Conservation (phyloP, 2,797 vertebrate genomes). For the Gouania willdenowi region DNA sequence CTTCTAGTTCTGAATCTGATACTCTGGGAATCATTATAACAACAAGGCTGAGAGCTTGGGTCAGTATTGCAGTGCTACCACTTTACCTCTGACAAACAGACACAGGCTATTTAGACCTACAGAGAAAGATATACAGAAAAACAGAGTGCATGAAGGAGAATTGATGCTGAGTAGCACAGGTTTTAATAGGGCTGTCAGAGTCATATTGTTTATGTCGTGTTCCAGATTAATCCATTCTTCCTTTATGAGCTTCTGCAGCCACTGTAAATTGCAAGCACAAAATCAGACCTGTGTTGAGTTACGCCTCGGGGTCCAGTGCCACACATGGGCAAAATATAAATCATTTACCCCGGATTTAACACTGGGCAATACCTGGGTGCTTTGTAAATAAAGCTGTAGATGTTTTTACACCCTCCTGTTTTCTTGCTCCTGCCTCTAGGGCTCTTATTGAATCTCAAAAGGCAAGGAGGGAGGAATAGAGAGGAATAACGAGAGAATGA, state of each 20-base stretch:
- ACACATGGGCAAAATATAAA: constrained; percentile 74
- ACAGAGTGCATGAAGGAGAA: constrained; percentile 49
- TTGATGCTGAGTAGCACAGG: constrained; percentile 74
- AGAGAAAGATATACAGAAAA: constrained; percentile 31
- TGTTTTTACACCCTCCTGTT: constrained; percentile 72
- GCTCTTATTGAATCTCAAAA: constrained; percentile 76
- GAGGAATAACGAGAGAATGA: constrained; percentile 69
- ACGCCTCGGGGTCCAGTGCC: constrained; percentile 74
- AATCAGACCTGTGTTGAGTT: constrained; percentile 70
- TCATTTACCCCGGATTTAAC: constrained; percentile 75
- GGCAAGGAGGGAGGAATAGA: constrained; percentile 49
- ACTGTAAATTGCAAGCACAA: constrained; percentile 73
- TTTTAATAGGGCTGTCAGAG: constrained; percentile 79
- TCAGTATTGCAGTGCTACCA: constrained; percentile 48
- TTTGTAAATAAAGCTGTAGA: constrained; percentile 79
- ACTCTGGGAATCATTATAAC: constrained; percentile 74
- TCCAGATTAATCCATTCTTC: constrained; percentile 80
- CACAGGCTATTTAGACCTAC: neutral
- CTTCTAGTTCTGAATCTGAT: constrained; percentile 55
- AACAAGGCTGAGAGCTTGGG: constrained; percentile 48
- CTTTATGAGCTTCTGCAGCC: constrained; percentile 78
- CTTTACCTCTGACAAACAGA: constrained; percentile 35
- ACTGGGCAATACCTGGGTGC: constrained; percentile 70
- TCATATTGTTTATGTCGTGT: constrained; percentile 80
- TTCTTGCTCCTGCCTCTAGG: constrained; percentile 68